Percentiles rank a stretch among this genome's conserved stretches.
Evolutionary conservation across 1,140 invertebrate genomes (phyloP).

Genomic region (Meloidogyne hapla): DNA sequence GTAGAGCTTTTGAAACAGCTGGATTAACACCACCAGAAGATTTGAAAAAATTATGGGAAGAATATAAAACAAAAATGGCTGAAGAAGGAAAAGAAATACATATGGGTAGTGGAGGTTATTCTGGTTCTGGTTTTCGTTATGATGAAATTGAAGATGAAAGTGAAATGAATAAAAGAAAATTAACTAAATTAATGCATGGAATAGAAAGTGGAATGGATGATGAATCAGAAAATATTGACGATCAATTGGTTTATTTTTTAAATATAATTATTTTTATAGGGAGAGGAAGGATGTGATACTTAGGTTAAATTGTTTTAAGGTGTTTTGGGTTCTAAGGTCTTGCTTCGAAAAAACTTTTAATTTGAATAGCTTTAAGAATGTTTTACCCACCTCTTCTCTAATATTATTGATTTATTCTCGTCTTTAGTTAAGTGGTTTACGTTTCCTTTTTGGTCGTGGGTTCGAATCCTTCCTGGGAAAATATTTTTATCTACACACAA

Average conservation of each 20-base stretch:
- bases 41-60: conserved; percentile 57
- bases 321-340: no score
- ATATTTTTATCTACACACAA: no score
- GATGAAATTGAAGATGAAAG: conserved; percentile 95
- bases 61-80: conserved; percentile 53
- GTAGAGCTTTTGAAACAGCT: conserved; percentile 61
- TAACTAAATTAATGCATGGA: conserved; percentile 92
- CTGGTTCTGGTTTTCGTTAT: conserved; percentile 85
- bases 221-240: conserved; percentile 93
- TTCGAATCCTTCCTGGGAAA: no score
- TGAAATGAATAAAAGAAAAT: conserved; percentile 88
- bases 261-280: no score
- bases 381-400: no score
- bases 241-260: conserved; percentile 78
- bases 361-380: no score
- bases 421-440: no score
- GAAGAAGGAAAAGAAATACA: conserved; percentile 82
- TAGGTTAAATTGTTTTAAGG: no score
- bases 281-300: no score
- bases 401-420: no score
- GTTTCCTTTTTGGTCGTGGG: no score
- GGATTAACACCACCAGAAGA: conserved; percentile 47
- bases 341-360: no score
- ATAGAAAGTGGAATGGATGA: conserved; percentile 77
- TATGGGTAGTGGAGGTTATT: conserved; percentile 80